A percentile compares a stretch with the other conserved stretches of the same genome.
These are phyloP conservation scores for Oreotragus oreotragus DNA, from an alignment of 2,113 vertebrate genomes.

Conservation along the genomic window DNA sequence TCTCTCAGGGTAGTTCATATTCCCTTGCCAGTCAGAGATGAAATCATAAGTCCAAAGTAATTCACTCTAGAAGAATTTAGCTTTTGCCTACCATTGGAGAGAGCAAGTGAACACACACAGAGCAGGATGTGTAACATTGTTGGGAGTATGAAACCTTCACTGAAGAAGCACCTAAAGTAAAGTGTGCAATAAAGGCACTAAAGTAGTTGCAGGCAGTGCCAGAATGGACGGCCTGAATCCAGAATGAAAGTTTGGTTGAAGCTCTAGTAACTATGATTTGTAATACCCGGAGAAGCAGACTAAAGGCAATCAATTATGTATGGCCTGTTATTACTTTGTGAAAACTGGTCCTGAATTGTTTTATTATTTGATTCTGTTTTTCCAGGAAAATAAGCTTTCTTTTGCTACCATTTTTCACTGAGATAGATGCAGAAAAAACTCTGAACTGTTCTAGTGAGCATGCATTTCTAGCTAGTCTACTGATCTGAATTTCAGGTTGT, in stretches of 20 bases:
- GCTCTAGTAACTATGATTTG: constrained; percentile 16
- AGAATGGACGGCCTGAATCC: background rate
- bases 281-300: constrained; percentile 19
- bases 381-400: constrained; percentile 31
- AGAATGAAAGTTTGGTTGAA: background rate
- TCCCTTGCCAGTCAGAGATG: background rate
- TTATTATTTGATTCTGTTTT: constrained; percentile 45
- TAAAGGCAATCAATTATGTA: constrained; percentile 61
- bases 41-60: constrained; percentile 45
- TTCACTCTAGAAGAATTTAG: constrained; percentile 42
- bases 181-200: background rate
- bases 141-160: background rate
- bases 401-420: constrained; percentile 36
- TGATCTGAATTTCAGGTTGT: constrained; percentile 1
- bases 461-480: constrained; percentile 25
- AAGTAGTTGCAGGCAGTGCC: background rate
- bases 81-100: background rate
- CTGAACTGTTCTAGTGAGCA: background rate
- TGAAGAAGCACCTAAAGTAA: background rate
- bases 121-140: background rate
- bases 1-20: constrained; percentile 18
- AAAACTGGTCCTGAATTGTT: constrained; percentile 54
- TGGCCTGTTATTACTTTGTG: constrained; percentile 51
- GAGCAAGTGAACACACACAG: background rate
- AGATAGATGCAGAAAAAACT: constrained; percentile 1